Evolutionary conservation across 2,888 invertebrate genomes (phyloP).

Genomic region (Noctua fimbriata): DNA sequence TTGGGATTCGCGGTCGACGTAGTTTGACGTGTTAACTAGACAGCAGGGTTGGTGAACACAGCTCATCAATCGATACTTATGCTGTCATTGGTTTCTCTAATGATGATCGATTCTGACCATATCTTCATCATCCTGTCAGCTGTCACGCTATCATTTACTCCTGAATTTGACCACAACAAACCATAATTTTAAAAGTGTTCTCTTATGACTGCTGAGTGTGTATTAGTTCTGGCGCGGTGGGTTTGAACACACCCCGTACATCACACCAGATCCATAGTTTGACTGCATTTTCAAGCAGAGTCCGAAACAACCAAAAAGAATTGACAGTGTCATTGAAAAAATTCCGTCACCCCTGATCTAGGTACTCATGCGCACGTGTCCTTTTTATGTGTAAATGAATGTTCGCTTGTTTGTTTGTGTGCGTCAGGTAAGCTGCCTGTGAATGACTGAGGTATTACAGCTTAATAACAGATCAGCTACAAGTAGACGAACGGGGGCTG

Average conservation of each 20-base stretch:
- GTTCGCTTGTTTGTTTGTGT: slow-evolving; percentile 8
- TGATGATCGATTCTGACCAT: neutral
- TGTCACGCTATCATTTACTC: neutral
- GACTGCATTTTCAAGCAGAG: neutral
- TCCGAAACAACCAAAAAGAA: neutral
- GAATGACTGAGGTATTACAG: slow-evolving; percentile 49
- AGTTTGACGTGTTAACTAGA: slow-evolving; percentile 35
- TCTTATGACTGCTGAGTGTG: neutral
- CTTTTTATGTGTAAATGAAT: slow-evolving; percentile 31
- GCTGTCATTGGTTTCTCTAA: neutral
- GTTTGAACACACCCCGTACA: neutral
- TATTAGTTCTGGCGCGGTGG: neutral
- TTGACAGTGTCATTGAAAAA: neutral
- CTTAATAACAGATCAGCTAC: slow-evolving; percentile 44
- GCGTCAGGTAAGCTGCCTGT: slow-evolving; percentile 39
- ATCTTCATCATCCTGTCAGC: neutral
- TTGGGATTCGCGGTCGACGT: slow-evolving; percentile 49
- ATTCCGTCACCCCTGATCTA: slow-evolving; percentile 59
- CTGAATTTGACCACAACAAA: neutral
- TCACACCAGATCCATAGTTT: neutral
- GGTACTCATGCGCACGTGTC: slow-evolving; percentile 62
- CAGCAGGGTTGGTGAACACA: slow-evolving; percentile 32
- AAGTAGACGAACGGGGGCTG: slow-evolving; percentile 46
- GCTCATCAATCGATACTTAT: neutral
- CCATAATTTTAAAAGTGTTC: neutral